These are phyloP conservation scores for Selenia dentaria DNA, from an alignment of 2,888 invertebrate species.

Conservation along the genomic window DNA sequence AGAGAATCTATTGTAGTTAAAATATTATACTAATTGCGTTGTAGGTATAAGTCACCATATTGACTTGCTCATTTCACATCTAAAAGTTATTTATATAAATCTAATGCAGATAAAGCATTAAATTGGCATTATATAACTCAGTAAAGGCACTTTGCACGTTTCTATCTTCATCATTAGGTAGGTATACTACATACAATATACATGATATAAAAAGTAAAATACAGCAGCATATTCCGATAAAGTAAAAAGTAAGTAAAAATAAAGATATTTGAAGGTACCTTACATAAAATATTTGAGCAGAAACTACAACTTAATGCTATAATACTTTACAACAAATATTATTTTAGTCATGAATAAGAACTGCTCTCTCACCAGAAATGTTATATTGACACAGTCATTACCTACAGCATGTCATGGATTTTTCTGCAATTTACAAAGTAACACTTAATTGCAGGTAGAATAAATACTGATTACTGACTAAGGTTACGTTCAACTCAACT, in stretches of 20 bases:
- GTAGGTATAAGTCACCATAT: too few relatives aligned
- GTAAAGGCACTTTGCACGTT: background rate
- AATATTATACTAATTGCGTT: too few relatives aligned
- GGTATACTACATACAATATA: too few relatives aligned
- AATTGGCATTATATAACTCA: too few relatives aligned
- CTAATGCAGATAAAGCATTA: too few relatives aligned
- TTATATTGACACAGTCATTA: slow-evolving; percentile 14
- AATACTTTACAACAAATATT: slow-evolving; percentile 8
- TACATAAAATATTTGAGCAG: slow-evolving; percentile 22
- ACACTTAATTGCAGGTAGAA: slow-evolving; percentile 34
- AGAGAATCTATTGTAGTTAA: too few relatives aligned
- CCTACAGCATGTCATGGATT: slow-evolving; percentile 30
- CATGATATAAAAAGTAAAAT: too few relatives aligned
- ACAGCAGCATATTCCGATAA: too few relatives aligned
- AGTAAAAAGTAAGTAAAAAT: too few relatives aligned
- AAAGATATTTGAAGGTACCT: background rate
- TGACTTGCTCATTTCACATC: too few relatives aligned
- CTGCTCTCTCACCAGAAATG: too few relatives aligned
- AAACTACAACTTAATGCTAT: slow-evolving; percentile 11
- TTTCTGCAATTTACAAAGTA: slow-evolving; percentile 21
- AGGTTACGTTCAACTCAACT: slow-evolving; percentile 30
- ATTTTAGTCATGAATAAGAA: background rate
- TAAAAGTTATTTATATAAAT: too few relatives aligned
- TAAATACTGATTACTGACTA: slow-evolving; percentile 55
- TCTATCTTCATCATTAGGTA: background rate